Evolutionary conservation across 2,113 vertebrate genomes (phyloP).

Genomic region (Ciconia boyciana): DNA sequence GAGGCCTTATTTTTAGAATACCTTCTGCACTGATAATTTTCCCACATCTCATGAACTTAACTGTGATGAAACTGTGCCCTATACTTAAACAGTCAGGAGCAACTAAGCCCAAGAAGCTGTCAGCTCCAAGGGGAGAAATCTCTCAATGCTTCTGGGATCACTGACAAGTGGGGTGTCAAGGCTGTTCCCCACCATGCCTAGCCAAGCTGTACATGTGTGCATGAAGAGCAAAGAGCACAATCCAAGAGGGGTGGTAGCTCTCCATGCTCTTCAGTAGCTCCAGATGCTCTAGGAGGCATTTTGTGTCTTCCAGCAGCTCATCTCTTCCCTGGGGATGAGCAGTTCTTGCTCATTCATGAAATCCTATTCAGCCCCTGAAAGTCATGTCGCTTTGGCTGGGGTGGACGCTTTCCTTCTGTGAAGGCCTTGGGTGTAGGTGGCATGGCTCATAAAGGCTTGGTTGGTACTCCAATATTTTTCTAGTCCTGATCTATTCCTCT

Average conservation of each 20-base stretch:
- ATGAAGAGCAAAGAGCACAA: neutral
- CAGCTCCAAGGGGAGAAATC: neutral
- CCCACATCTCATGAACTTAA: neutral
- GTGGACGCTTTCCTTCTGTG: neutral
- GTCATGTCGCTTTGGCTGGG: neutral
- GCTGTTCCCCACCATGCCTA: neutral
- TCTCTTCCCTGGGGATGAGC: neutral
- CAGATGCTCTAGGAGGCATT: neutral
- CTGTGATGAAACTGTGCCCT: neutral
- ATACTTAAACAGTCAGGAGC: neutral
- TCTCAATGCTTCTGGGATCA: neutral
- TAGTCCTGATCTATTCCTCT: neutral
- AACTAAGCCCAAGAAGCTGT: neutral
- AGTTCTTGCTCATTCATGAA: neutral
- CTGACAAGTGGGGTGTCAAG: neutral
- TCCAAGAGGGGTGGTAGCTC: neutral
- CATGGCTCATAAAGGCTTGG: neutral
- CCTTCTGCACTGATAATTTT: neutral
- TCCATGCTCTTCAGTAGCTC: neutral
- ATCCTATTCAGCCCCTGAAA: neutral
- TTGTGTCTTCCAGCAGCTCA: neutral
- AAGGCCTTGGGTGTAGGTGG: neutral
- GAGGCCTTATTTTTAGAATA: neutral
- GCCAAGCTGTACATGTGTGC: accelerated
- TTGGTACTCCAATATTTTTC: neutral